phyloP scores from a whole-genome alignment of 1,140 invertebrate species.

The Nymphalis io region DNA sequence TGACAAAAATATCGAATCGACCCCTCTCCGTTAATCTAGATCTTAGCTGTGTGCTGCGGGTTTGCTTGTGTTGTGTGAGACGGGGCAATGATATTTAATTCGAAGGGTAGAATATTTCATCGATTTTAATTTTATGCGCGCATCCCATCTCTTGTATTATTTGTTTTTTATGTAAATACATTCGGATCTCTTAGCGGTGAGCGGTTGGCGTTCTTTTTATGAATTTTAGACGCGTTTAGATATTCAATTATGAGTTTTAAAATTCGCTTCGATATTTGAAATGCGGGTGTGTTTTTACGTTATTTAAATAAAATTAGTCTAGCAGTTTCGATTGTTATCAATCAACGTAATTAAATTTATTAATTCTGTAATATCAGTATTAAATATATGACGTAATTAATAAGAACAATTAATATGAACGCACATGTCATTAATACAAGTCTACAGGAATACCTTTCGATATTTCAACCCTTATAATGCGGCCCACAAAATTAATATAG shows the following conservation, averaged over 20 bases:
- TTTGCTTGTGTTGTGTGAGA: slow-evolving; percentile 55
- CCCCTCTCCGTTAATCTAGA: slow-evolving; percentile 63
- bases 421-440: slow-evolving; percentile 33
- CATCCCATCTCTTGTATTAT: slow-evolving; percentile 75
- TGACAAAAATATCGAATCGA: slow-evolving; percentile 38
- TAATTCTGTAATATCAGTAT: not conserved
- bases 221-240: slow-evolving; percentile 46
- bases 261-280: slow-evolving; percentile 4
- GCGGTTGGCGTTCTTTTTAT: slow-evolving; percentile 58
- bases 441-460: slow-evolving; percentile 53
- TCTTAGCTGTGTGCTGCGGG: slow-evolving; percentile 52
- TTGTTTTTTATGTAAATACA: slow-evolving; percentile 80
- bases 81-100: slow-evolving; percentile 78
- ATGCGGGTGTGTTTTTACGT: not conserved
- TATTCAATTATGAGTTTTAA: slow-evolving; percentile 42
- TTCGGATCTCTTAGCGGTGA: slow-evolving; percentile 67
- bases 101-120: slow-evolving; percentile 76
- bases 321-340: not conserved
- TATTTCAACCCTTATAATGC: slow-evolving; percentile 57
- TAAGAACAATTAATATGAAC: slow-evolving; percentile 21
- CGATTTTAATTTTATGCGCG: slow-evolving; percentile 80
- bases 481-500: slow-evolving; percentile 72
- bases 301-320: not conserved
- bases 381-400: not conserved
- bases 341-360: not conserved